A percentile compares a stretch with the other conserved stretches of the same genome.
phyloP scores from a whole-genome alignment of 2,797 vertebrate genomes.

The Hapalemur alaotrensis region DNA sequence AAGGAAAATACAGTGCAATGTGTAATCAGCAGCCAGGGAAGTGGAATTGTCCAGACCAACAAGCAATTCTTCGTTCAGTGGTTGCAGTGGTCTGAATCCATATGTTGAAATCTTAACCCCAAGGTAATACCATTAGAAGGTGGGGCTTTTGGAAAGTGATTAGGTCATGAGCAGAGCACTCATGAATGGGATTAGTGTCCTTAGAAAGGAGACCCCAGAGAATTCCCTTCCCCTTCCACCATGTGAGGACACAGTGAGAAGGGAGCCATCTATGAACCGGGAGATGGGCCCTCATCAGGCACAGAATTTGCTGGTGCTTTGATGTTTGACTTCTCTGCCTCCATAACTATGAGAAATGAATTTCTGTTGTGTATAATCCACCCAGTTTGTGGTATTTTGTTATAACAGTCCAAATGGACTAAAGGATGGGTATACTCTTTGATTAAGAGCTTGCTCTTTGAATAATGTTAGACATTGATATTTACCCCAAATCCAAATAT shows the following conservation, averaged over 20 bases:
- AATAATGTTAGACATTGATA: neutral
- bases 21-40: neutral
- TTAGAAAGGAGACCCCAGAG: neutral
- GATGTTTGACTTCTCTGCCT: neutral
- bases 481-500: neutral
- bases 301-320: rapidly evolving
- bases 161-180: neutral
- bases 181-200: neutral
- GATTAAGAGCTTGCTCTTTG: neutral
- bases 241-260: neutral
- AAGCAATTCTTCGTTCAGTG: neutral
- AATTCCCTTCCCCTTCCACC: neutral
- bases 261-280: neutral
- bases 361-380: neutral
- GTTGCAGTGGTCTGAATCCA: neutral
- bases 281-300: neutral
- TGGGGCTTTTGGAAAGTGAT: neutral
- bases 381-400: neutral
- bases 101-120: neutral
- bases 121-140: neutral
- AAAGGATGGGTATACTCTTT: neutral
- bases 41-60: neutral
- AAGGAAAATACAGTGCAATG: neutral
- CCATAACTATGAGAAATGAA: neutral
- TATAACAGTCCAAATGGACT: too few species aligned